Percentiles rank a stretch among this genome's conserved stretches.
phyloP scores from a whole-genome alignment of 2,797 vertebrate genomes.

The Netta rufina region DNA sequence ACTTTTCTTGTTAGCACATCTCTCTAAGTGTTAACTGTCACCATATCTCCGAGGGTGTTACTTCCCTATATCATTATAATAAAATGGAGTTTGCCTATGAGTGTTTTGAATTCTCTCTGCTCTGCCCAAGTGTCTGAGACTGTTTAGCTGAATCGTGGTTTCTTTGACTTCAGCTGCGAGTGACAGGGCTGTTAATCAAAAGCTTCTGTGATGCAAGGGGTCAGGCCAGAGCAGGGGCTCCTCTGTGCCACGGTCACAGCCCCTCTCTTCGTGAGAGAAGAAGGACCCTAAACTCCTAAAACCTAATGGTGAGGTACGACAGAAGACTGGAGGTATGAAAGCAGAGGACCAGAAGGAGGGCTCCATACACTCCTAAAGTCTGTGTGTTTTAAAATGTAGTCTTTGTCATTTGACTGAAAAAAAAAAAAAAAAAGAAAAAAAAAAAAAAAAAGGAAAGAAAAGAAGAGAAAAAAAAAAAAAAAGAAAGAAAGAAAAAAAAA shows the following conservation, averaged over 20 bases:
- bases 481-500: too few relatives aligned
- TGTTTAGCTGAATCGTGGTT: background rate
- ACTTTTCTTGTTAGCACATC: background rate
- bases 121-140: background rate
- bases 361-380: background rate
- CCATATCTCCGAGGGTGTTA: conserved; percentile 1
- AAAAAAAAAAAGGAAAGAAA: too few relatives aligned
- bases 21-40: conserved; percentile 10
- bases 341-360: background rate
- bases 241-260: background rate
- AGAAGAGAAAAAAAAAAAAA: too few relatives aligned
- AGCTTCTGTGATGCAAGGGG: background rate
- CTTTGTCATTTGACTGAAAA: background rate
- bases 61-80: background rate
- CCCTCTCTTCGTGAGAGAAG: background rate
- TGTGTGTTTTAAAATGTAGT: background rate
- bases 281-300: background rate
- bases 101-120: background rate
- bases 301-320: background rate
- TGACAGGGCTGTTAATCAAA: background rate
- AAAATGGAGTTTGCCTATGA: background rate
- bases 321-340: background rate
- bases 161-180: background rate
- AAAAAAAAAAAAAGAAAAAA: too few relatives aligned
- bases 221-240: background rate